phyloP scores from a whole-genome alignment of 2,113 vertebrate genomes.

The Amblyopsis rosae region DNA sequence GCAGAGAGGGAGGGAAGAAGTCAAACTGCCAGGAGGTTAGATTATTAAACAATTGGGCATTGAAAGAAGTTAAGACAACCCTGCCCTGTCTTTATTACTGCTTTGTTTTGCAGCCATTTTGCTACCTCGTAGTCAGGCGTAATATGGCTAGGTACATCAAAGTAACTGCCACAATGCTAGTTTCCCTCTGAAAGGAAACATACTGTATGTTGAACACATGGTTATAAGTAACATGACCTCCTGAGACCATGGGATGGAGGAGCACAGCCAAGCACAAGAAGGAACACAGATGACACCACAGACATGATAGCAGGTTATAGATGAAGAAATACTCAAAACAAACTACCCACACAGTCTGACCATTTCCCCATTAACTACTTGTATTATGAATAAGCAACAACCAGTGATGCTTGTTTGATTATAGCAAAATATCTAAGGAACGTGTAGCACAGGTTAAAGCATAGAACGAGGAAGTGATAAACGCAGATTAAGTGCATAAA shows the following conservation, averaged over 20 bases:
- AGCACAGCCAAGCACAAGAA: conserved; percentile 47
- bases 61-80: neutral
- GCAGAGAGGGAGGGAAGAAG: neutral
- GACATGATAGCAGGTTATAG: conserved; percentile 9
- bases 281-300: conserved; percentile 25
- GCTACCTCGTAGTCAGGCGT: neutral
- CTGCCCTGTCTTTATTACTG: too few relatives aligned
- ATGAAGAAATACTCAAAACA: too few relatives aligned
- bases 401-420: too few relatives aligned
- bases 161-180: neutral
- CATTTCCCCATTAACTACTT: too few relatives aligned
- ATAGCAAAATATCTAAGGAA: too few relatives aligned
- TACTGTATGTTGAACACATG: neutral
- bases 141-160: neutral
- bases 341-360: too few relatives aligned
- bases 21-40: conserved; percentile 40
- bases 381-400: too few relatives aligned
- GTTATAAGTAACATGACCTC: conserved; percentile 3
- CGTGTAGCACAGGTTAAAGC: too few relatives aligned
- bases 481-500: conserved; percentile 14
- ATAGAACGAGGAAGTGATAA: neutral
- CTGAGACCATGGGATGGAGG: conserved; percentile 39
- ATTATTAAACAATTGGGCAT: neutral
- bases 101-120: too few relatives aligned
- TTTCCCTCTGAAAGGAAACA: too few relatives aligned